Conservation (phyloP, 2,888 invertebrate genomes). For the Apodemia hepburni region DNA sequence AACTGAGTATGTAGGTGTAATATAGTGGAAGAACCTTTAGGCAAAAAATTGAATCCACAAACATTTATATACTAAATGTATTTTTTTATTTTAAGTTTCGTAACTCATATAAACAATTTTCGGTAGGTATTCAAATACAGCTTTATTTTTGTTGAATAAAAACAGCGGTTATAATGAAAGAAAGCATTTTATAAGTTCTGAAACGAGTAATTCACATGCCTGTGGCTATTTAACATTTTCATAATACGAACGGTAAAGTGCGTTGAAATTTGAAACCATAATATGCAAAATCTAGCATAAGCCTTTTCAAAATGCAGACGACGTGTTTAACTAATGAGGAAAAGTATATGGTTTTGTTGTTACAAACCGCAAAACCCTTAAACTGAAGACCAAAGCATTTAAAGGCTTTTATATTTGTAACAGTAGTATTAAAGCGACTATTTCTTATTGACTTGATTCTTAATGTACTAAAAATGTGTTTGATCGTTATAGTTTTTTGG, state of each 20-base stretch:
- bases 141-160: conserved; percentile 15
- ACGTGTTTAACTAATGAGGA: neutral
- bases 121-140: neutral
- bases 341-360: neutral
- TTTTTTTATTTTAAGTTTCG: neutral
- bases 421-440: too few relatives aligned
- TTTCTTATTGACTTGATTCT: too few relatives aligned
- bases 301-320: conserved; percentile 5
- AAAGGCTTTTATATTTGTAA: neutral
- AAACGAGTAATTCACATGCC: conserved; percentile 23
- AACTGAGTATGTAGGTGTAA: too few relatives aligned
- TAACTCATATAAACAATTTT: neutral
- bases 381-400: neutral
- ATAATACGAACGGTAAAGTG: conserved; percentile 26
- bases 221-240: conserved; percentile 29
- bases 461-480: too few relatives aligned
- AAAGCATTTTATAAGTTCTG: conserved; percentile 19
- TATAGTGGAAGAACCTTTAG: too few relatives aligned
- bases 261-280: conserved; percentile 26
- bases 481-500: too few relatives aligned
- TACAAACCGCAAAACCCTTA: neutral
- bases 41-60: too few relatives aligned
- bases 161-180: conserved; percentile 18
- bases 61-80: neutral
- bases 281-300: conserved; percentile 8